Evolutionary conservation across 1,140 invertebrate genomes (phyloP).

Genomic region (Oncopodura yosiiana): DNA sequence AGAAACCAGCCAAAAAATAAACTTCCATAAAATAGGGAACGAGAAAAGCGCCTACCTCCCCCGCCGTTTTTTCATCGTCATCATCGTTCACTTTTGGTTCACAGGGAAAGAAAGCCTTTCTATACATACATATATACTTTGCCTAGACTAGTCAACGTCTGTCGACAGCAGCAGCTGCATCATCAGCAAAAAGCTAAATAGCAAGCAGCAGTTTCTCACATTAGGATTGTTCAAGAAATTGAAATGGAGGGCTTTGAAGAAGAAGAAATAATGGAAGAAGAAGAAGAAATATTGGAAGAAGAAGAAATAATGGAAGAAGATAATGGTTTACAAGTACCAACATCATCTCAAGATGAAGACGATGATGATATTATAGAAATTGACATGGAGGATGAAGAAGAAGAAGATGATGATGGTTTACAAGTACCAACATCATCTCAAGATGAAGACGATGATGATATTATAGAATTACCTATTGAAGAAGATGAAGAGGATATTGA

Average conservation of each 20-base stretch:
- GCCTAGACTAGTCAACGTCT: neutral
- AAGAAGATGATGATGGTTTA: neutral
- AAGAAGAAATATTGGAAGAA: conserved; percentile 6
- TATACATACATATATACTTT: too few relatives aligned
- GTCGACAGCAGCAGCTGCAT: neutral
- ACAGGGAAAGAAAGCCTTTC: too few relatives aligned
- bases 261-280: neutral
- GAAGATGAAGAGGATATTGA: conserved; percentile 1
- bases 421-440: neutral
- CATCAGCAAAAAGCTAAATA: neutral
- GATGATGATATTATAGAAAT: neutral
- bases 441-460: neutral
- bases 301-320: neutral
- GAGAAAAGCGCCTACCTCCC: too few relatives aligned
- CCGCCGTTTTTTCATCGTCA: too few relatives aligned
- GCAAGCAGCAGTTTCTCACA: neutral
- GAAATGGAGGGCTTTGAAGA: neutral
- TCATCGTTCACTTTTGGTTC: too few relatives aligned
- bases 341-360: neutral
- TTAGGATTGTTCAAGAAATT: neutral
- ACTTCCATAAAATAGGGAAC: too few relatives aligned
- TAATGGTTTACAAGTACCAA: neutral
- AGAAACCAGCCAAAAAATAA: too few relatives aligned
- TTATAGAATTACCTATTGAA: neutral
- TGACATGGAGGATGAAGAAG: conserved; percentile 2